Conservation (phyloP, 2,888 invertebrate genomes). For the Cephus nigrinus region DNA sequence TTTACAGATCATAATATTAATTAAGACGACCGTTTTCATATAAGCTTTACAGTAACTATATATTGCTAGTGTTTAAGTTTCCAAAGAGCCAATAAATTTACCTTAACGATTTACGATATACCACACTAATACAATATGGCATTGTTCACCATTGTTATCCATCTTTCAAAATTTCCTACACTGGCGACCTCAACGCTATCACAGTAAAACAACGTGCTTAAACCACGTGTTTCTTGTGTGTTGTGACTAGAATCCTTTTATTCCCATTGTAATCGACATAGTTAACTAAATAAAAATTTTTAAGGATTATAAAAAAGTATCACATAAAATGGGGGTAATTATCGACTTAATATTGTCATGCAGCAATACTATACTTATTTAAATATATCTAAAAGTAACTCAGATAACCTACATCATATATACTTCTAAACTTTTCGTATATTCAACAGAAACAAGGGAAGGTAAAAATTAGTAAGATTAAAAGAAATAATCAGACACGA, state of each 20-base stretch:
- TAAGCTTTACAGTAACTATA: background rate
- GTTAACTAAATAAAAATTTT: background rate
- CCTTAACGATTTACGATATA: background rate
- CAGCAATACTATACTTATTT: background rate
- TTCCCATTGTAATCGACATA: background rate
- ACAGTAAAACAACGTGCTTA: background rate
- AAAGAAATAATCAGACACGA: conserved; percentile 63
- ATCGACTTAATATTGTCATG: background rate
- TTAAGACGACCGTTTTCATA: background rate
- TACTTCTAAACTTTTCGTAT: background rate
- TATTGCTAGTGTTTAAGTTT: background rate
- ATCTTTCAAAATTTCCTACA: background rate
- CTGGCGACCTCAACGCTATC: background rate
- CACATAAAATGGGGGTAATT: background rate
- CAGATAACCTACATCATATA: background rate
- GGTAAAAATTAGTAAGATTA: conserved; percentile 61
- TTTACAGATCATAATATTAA: background rate
- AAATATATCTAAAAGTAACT: background rate
- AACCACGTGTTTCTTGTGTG: background rate
- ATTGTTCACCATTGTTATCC: background rate
- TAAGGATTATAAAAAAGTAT: background rate
- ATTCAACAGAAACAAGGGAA: conserved; percentile 68
- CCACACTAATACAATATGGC: background rate
- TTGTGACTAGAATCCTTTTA: background rate
- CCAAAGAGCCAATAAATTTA: background rate